Base-by-base conservation (phyloP, 2,797 vertebrate genomes). In the Cirrhinus molitorella region DNA sequence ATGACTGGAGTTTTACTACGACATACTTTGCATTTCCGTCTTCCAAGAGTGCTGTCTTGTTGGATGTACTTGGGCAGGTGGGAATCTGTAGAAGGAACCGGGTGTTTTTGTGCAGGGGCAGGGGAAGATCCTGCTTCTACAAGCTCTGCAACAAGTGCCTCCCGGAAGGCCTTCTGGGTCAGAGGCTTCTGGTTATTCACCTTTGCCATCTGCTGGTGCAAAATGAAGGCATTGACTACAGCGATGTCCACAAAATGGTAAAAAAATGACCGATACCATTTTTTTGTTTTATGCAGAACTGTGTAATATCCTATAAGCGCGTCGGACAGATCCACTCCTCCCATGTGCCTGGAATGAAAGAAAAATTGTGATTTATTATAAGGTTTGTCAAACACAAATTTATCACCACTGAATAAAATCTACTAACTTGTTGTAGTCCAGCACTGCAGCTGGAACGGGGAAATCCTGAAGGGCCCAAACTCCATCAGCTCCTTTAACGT, bases 231-330 rank as follows among this genome's bases (percentile, higher is more conserved):
- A 1, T 94, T 93, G 8, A 93, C 92, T 0, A 90, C 89, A 17
- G 92, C 91, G 14, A 94, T 91, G 83, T 94, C 92, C 81, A 93
- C 86, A 79, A 93, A 93, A 43, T 93, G 91, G 37, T 90, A 91
- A 72, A 94, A 93, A 23, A 94, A 72, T 1, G 91, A 92, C 70
- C 92, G 92, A 86, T 94, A 94, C 94, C 93, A 94, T 51, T 85
- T 90, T 6, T 49, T 85, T 1, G 90, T 93, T 79, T 93, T 93
- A 25, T 92, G 91, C 3, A 92, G 85, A 31, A 92, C 91, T 0
- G 90, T 93, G 89, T 93, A 93, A 79, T 92, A 93, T 21, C 89
- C 85, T 5, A 94, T 92, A 2, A 94, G 89, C 0, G 93, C 91
- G 0, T 94, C 92, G 0, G 93, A 93, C 47, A 94, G 51, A 84